Conservation (phyloP, 1,140 invertebrate species). For the Zaprionus taronus region DNA sequence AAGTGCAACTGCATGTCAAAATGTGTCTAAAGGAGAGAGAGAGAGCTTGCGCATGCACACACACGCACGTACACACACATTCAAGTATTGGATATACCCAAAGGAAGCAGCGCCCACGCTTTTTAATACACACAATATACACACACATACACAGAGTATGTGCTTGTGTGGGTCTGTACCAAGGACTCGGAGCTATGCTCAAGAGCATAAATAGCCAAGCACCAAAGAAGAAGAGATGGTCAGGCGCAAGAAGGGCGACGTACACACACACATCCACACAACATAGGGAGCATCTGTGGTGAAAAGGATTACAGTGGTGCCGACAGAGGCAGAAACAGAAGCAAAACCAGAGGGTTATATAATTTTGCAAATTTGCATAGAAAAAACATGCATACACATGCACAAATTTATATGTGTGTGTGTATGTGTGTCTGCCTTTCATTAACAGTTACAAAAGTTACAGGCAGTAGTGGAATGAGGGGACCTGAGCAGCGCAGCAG, state of each 20-base stretch:
- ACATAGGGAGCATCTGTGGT: background rate
- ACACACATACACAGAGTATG: background rate
- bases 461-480: slow-evolving; percentile 16
- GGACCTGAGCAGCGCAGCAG: background rate
- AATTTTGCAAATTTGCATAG: slow-evolving; percentile 43
- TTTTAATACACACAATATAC: slow-evolving; percentile 3
- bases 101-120: slow-evolving; percentile 13
- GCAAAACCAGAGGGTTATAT: slow-evolving; percentile 35
- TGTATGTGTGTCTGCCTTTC: slow-evolving; percentile 31
- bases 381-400: slow-evolving; percentile 21
- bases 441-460: slow-evolving; percentile 46
- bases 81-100: background rate
- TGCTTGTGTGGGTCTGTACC: slow-evolving; percentile 13
- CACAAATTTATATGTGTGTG: slow-evolving; percentile 6
- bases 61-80: background rate
- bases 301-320: slow-evolving; percentile 39
- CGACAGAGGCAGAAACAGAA: background rate
- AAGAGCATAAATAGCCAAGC: slow-evolving; percentile 32
- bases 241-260: background rate
- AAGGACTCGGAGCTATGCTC: slow-evolving; percentile 1
- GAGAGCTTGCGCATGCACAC: background rate
- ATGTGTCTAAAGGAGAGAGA: background rate
- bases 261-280: background rate
- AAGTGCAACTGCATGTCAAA: slow-evolving; percentile 43
- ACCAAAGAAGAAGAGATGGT: slow-evolving; percentile 5